Conservation (phyloP, 2,113 vertebrate species). For the Myotis davidii region DNA sequence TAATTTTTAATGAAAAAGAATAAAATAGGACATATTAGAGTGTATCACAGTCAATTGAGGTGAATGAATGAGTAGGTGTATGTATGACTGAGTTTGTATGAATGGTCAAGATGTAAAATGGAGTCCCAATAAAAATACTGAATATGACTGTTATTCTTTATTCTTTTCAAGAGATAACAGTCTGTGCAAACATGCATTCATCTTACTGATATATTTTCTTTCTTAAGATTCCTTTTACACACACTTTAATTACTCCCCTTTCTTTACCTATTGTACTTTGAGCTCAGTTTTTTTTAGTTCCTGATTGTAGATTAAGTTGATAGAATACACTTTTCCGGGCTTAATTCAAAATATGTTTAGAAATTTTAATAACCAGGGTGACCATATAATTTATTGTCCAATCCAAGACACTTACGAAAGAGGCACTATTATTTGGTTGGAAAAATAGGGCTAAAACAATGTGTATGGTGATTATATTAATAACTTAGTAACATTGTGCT, state of each 20-base stretch:
- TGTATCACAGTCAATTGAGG: background rate
- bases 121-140: background rate
- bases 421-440: background rate
- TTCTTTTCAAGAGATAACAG: constrained; percentile 24
- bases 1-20: constrained; percentile 50
- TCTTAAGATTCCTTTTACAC: constrained; percentile 23
- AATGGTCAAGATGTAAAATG: background rate
- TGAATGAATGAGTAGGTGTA: background rate
- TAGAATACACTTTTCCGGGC: background rate
- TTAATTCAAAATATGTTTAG: background rate
- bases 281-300: background rate
- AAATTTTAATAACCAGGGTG: constrained; percentile 16
- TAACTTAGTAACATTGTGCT: background rate
- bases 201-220: background rate
- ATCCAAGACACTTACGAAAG: background rate
- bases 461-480: background rate
- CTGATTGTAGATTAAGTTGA: background rate
- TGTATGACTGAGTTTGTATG: background rate
- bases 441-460: background rate
- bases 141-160: background rate
- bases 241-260: background rate
- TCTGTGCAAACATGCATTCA: background rate
- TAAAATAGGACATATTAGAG: background rate
- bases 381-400: background rate
- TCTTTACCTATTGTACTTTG: constrained; percentile 1